These are phyloP conservation scores for Agrypnia vestita DNA, from an alignment of 1,140 invertebrate genomes.

Conservation along the genomic window DNA sequence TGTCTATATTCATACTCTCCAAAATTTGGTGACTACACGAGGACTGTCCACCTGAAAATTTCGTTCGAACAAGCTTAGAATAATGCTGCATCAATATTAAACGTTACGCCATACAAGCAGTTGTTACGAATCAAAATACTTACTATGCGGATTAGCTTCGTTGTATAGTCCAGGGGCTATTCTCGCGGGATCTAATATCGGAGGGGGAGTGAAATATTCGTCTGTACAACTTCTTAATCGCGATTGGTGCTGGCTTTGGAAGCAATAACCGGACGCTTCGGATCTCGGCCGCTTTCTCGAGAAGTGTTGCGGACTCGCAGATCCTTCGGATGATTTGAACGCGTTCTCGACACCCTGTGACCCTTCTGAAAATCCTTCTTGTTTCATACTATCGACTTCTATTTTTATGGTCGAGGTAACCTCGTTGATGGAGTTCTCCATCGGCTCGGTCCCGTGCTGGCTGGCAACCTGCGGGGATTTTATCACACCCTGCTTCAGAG, in stretches of 20 bases:
- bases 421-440: slow-evolving; percentile 39
- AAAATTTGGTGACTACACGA: slow-evolving; percentile 54
- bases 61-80: background rate
- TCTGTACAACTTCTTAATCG: slow-evolving; percentile 74
- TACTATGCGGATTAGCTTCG: slow-evolving; percentile 67
- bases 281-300: slow-evolving; percentile 73
- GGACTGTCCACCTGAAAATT: slow-evolving; percentile 45
- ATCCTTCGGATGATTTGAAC: slow-evolving; percentile 82
- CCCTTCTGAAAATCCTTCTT: slow-evolving; percentile 34
- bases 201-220: slow-evolving; percentile 90
- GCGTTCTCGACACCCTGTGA: slow-evolving; percentile 65
- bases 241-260: slow-evolving; percentile 72
- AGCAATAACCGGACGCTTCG: slow-evolving; percentile 69
- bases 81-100: background rate
- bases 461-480: slow-evolving; percentile 34
- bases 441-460: slow-evolving; percentile 12
- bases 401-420: slow-evolving; percentile 51
- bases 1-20: slow-evolving; percentile 55
- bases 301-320: slow-evolving; percentile 76
- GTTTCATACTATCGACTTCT: slow-evolving; percentile 55
- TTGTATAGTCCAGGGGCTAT: slow-evolving; percentile 90
- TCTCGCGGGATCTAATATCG: slow-evolving; percentile 91
- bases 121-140: slow-evolving; percentile 41
- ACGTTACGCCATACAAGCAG: background rate
- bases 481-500: slow-evolving; percentile 48